Evolutionary conservation across 2,797 vertebrate species (phyloP), one percentile per base, ranked within the genome.

Genomic region (Rachycentron canadum): DNA sequence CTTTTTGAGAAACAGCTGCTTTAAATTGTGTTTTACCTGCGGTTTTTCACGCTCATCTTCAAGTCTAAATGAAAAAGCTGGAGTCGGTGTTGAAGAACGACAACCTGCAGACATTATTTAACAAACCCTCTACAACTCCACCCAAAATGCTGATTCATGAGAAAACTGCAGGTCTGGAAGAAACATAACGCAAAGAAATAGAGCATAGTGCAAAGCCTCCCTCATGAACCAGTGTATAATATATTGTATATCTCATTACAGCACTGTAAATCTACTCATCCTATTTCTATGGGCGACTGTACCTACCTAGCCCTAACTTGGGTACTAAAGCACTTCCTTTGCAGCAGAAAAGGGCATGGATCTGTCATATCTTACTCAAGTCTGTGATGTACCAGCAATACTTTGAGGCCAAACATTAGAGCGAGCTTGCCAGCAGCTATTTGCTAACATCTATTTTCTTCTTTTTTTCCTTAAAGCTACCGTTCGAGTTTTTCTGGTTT

Each of bases 241-340:
- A 92, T 47, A 65, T 61, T 89, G 91, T 92, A 91, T 88, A 91
- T 92, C 66, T 89, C 90, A 92, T 91, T 60, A 60, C 75, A 40
- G 52, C 83, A 79, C 66, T 93, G 93, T 94, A 94, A 90, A 93
- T 90, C 79, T 85, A 74, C 81, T 87, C 91, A 90, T 91, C 64
- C 75, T 82, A 79, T 94, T 93, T 93, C 90, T 90, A 90, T 85
- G 88, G 87, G 81, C 58, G 79, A 84, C 81, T 78, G 86, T 83
- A 83, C 70, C 80, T 81, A 83, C 82, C 77, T 73, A 80, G 72
- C 86, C 87, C 87, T 61, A 50, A 79, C 75, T 68, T 73, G 69
- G 86, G 68, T 78, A 76, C 67, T 72, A 41, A 81, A 84, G 79
- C 84, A 87, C 89, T 86, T 91, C 82, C 81, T 84, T 77, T 79